Evolutionary conservation across 2,113 vertebrate genomes (phyloP), one percentile per base, ranked within the genome.

Genomic region (Sakesphorus luctuosus): DNA sequence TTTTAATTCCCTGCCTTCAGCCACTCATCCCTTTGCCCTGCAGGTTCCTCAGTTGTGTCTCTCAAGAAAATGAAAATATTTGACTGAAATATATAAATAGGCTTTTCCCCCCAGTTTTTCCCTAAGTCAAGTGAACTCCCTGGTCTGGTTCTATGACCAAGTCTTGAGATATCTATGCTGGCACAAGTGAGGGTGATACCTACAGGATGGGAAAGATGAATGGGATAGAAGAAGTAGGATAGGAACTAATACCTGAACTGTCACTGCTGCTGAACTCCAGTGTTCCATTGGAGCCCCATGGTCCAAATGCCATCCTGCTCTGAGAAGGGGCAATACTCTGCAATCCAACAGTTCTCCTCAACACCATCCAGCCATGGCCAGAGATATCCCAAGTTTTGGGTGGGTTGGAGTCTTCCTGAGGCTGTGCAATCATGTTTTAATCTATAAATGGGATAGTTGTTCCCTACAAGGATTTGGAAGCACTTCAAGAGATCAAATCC

Each of bases 291-390:
- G 52, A 95, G 52, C 21, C 31, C 24, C 18, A 19, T n/a, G 26
- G 23, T 47, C 26, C 55, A 83, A 49, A 74, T 26, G 19, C 66
- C 49, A 63, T 44, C n/a, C 26, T 63, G 36, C 14, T 43, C 61
- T 0, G 0, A 72, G 29, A 29, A 19, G 47, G 36, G n/a, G 23
- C 3, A 86, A 78, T 43, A 33, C 5, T 81, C n/a, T 55, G 44
- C 43, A 66, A n/a, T n/a, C 36, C 31, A 56, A 7, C 20, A 23
- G 2, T 18, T 83, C 24, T 71, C 21, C 56, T 47, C 33, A 67
- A 0, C 1, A 2, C 8, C 58, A 36, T 47, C 55, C 71, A 78
- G 11, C 10, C 2, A 1, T 3, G 6, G 13, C 44, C 56, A 92
- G 58, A 87, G 91, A 67, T 46, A 89, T 7, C 21, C 8, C 38